Evolutionary conservation across 2,888 invertebrate species (phyloP), one percentile per base, ranked within the genome.

Genomic region (Caenorhabditis virilis): DNA sequence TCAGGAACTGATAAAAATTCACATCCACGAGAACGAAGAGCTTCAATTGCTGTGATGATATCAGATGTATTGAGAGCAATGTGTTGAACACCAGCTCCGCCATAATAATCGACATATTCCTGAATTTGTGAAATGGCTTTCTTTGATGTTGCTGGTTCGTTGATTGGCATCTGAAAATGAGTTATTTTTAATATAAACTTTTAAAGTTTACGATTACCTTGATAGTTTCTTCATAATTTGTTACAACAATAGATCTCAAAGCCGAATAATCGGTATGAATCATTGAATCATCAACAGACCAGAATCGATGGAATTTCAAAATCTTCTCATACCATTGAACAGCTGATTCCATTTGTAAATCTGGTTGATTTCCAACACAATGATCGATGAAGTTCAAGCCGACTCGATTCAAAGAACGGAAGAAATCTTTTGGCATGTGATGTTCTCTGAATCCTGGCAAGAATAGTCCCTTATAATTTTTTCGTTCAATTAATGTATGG

Each of bases 61-160:
- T 98, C 91, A 68, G 89, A 87, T 0, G 95, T 93, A 83, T 94
- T 94, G n/a, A 98, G 87, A 3, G 97, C 97, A 75, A 98, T 93
- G 83, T 98, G 98, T 85, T 98, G 98, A 0, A 97, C 94, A 0
- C 98, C 98, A 2, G 94, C 91, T n/a, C 83, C 94, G 0, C 95
- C 97, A 83, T 97, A 94, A 84, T 95, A 98, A 80, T 98, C 95
- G 39, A 97, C 94, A 84, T 92, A 98, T 85, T 98, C 98, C 85
- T 95, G 91, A 74, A 98, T 97, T 87, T 98, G 98, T 68, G 95
- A 95, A 38, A 83, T 74, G 27, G 83, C 83, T 85, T 92, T 94
- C 86, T 90, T 91, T 2, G 95, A 95, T 0, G 88, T 85, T 0
- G 97, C 98, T 2, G 97, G 97, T 84, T 98, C 98, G 84, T 98